Evolutionary conservation across 2,888 invertebrate genomes (phyloP).

Genomic region (Dicyrtoma fusca): DNA sequence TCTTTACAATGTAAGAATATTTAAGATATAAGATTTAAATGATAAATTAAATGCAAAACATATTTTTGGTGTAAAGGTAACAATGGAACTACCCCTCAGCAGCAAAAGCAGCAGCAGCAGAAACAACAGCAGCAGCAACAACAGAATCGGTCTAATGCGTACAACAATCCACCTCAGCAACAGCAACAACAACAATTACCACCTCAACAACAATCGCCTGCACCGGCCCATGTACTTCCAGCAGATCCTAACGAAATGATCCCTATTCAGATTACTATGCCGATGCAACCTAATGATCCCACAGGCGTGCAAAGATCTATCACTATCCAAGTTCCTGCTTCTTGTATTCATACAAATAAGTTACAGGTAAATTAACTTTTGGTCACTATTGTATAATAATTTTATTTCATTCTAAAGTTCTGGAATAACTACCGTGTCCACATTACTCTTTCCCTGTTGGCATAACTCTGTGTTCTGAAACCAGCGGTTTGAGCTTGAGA

Average conservation of each 20-base stretch:
- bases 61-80: too few relatives aligned
- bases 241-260: slow-evolving; percentile 58
- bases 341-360: slow-evolving; percentile 69
- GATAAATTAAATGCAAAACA: too few relatives aligned
- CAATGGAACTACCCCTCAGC: slow-evolving; percentile 33
- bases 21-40: slow-evolving; percentile 8
- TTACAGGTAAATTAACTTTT: slow-evolving; percentile 49
- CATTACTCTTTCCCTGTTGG: too few relatives aligned
- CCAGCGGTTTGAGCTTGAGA: too few relatives aligned
- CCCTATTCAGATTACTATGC: slow-evolving; percentile 74
- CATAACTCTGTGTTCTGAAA: too few relatives aligned
- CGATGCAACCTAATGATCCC: slow-evolving; percentile 74
- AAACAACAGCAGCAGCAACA: slow-evolving; percentile 45
- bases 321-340: slow-evolving; percentile 88
- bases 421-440: too few relatives aligned
- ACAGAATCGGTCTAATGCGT: slow-evolving; percentile 36
- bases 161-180: slow-evolving; percentile 39
- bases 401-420: not conserved
- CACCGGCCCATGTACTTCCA: slow-evolving; percentile 37
- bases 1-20: too few relatives aligned
- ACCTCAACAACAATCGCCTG: slow-evolving; percentile 56
- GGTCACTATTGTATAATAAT: too few relatives aligned
- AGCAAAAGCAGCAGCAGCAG: slow-evolving; percentile 46
- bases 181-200: slow-evolving; percentile 47
- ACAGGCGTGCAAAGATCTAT: slow-evolving; percentile 67